phyloP scores from a whole-genome alignment of 2,888 invertebrate genomes.

The Nemoura dubitans region DNA sequence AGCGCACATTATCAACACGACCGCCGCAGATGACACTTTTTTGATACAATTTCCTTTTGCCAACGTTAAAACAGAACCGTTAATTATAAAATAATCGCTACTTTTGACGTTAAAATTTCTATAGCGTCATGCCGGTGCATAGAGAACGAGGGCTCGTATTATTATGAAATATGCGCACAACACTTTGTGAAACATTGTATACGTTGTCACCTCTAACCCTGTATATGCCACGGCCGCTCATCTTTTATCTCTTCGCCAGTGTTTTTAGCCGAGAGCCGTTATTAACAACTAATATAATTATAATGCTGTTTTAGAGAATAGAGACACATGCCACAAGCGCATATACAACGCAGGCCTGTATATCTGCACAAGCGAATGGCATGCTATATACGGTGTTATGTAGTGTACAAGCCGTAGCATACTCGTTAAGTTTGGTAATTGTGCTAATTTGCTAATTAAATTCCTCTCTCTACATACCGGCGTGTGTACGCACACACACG shows the following conservation, averaged over 20 bases:
- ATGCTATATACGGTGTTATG: too few relatives aligned
- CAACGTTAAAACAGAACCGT: conserved; percentile 38
- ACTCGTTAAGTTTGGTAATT: conserved; percentile 56
- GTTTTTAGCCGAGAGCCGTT: conserved; percentile 29
- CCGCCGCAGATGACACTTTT: conserved; percentile 25
- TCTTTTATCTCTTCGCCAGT: not conserved
- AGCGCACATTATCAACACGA: not conserved
- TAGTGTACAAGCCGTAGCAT: conserved; percentile 7
- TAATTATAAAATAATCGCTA: conserved; percentile 39
- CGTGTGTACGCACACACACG: not conserved
- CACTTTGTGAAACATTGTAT: conserved; percentile 38
- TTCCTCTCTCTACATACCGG: conserved; percentile 51
- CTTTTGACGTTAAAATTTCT: conserved; percentile 35
- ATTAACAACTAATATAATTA: conserved; percentile 41
- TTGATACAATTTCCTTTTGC: conserved; percentile 40
- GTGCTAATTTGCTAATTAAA: conserved; percentile 61
- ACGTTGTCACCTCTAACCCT: not conserved
- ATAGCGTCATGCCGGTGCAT: conserved; percentile 22
- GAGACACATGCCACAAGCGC: conserved; percentile 9
- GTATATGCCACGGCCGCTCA: not conserved
- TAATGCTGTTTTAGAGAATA: conserved; percentile 32
- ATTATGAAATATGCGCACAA: conserved; percentile 28
- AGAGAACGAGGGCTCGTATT: not conserved
- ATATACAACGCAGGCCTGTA: not conserved
- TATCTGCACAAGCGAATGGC: not conserved